Evolutionary conservation across 2,888 invertebrate species (phyloP).

Genomic region (Abrostola triplasia): DNA sequence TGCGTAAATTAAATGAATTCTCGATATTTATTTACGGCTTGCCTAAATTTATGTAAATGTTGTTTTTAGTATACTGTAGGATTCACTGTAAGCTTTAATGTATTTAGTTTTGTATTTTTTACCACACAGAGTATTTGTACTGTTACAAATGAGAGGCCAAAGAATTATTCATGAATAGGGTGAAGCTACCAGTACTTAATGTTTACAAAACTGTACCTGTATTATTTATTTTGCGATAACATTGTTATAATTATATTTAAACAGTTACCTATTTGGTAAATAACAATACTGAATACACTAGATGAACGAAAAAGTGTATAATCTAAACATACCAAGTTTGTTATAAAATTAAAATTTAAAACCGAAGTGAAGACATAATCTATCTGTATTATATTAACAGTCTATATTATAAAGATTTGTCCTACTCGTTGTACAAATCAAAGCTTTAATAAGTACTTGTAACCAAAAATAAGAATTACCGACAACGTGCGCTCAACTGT

Average conservation of each 20-base stretch:
- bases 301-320: no score
- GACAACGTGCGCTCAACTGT: slow-evolving; percentile 7
- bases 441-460: slow-evolving; percentile 28
- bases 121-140: slow-evolving; percentile 42
- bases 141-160: slow-evolving; percentile 51
- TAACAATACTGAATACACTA: no score
- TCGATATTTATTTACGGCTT: slow-evolving; percentile 41
- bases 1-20: slow-evolving; percentile 52
- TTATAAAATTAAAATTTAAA: no score
- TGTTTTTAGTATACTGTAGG: slow-evolving; percentile 34
- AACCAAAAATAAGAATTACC: slow-evolving; percentile 5
- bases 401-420: not conserved
- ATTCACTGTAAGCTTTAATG: slow-evolving; percentile 58
- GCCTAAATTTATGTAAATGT: slow-evolving; percentile 43
- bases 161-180: slow-evolving; percentile 49
- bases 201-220: not conserved
- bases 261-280: not conserved
- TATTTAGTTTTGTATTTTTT: slow-evolving; percentile 34
- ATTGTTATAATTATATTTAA: not conserved
- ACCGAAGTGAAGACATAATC: no score
- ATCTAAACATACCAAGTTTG: no score
- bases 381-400: not conserved
- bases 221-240: not conserved
- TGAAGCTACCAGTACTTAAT: slow-evolving; percentile 25
- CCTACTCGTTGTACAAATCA: not conserved